Evolutionary conservation across 2,888 invertebrate species (phyloP).

Genomic region (Stenichneumon culpator): DNA sequence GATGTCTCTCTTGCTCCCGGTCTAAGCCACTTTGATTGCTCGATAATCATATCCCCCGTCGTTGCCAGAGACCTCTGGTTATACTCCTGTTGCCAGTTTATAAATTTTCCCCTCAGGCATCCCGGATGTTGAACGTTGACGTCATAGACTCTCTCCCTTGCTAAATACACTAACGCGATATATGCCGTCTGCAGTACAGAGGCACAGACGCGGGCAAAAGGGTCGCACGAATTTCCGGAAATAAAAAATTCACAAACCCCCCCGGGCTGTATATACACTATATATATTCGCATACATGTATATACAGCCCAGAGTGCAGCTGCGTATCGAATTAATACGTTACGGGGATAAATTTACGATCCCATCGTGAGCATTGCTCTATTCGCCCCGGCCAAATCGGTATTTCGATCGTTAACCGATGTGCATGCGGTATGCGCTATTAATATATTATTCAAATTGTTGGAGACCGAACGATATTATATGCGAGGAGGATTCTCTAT

Average conservation of each 20-base stretch:
- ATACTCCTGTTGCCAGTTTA: slow-evolving; percentile 9
- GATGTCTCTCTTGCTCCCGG: slow-evolving; percentile 19
- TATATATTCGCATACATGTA: slow-evolving; percentile 11
- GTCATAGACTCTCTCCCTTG: not conserved
- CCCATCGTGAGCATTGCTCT: slow-evolving; percentile 65
- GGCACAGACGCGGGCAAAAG: slow-evolving; percentile 46
- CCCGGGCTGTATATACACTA: slow-evolving; percentile 26
- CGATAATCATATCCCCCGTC: slow-evolving; percentile 56
- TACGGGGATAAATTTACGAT: slow-evolving; percentile 61
- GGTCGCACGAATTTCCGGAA: slow-evolving; percentile 44
- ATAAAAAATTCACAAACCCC: slow-evolving; percentile 60
- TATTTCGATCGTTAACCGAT: slow-evolving; percentile 27
- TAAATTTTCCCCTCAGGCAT: slow-evolving; percentile 29
- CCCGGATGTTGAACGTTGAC: slow-evolving; percentile 47
- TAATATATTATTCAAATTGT: slow-evolving; percentile 67
- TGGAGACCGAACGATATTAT: slow-evolving; percentile 46
- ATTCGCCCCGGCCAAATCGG: slow-evolving; percentile 52
- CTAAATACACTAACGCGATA: not conserved
- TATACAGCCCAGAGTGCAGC: slow-evolving; percentile 43
- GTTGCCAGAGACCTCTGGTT: slow-evolving; percentile 29
- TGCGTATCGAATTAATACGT: slow-evolving; percentile 67
- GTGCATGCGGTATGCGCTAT: slow-evolving; percentile 53
- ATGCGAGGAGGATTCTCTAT: slow-evolving; percentile 34
- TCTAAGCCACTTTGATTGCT: slow-evolving; percentile 41
- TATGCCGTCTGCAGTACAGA: slow-evolving; percentile 29